phyloP scores from a whole-genome alignment of 2,113 vertebrate genomes.

The rabbit (Oryctolagus cuniculus) region mOryCun1.1 NC_091443.1:12544501-12545000 shows the following conservation, averaged over 20 bases:
- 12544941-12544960: neutral
- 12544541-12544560: neutral
- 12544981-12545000: neutral
- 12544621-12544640: neutral
- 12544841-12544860: neutral
- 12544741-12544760: neutral
- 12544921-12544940: neutral
- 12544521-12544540: constrained; percentile 1
- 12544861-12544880: neutral
- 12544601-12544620: neutral
- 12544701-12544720: neutral
- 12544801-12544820: neutral
- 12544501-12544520: neutral
- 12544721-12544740: neutral
- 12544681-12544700: neutral
- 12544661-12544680: neutral
- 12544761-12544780: neutral
- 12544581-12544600: constrained; percentile 29
- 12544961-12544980: neutral
- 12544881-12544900: neutral
- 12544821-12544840: neutral
- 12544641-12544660: neutral
- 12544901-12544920: neutral
- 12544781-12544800: neutral
- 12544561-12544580: neutral